phyloP scores from a whole-genome alignment of 1,140 invertebrate species.

The Lucilia sericata region DNA sequence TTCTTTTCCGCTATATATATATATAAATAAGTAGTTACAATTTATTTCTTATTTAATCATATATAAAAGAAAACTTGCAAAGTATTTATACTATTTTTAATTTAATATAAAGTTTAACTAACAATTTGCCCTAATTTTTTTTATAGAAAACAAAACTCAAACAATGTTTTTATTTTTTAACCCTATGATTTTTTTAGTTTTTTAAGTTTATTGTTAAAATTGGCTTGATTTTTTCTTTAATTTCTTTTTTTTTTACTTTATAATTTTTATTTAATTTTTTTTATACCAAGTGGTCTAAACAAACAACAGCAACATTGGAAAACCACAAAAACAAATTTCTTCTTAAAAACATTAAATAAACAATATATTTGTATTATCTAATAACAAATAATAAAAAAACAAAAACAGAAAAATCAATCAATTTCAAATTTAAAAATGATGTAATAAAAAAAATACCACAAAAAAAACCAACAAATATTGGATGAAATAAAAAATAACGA shows the following conservation, averaged over 20 bases:
- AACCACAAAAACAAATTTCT: not conserved
- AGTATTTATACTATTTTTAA: not conserved
- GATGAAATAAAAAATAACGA: conserved; percentile 9
- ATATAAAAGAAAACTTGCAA: not conserved
- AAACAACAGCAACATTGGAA: no score
- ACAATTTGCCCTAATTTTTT: conserved; percentile 4
- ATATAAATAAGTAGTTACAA: conserved; percentile 8
- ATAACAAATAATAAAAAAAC: not conserved
- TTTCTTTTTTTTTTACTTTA: not conserved
- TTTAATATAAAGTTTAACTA: not conserved
- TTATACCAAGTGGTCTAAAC: not conserved
- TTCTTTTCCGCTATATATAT: not conserved
- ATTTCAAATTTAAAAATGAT: conserved; percentile 2
- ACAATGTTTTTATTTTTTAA: not conserved
- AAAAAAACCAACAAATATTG: not conserved
- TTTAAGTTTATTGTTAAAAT: not conserved
- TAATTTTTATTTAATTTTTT: not conserved
- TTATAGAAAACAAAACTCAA: not conserved
- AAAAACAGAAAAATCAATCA: not conserved
- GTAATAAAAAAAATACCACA: conserved; percentile 3
- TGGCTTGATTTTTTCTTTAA: not conserved
- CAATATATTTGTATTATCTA: conserved; percentile 8
- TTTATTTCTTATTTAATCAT: not conserved
- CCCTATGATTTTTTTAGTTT: not conserved
- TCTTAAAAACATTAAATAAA: not conserved